These are phyloP conservation scores for Ursus arctos DNA, from an alignment of 2,113 vertebrate genomes.

Conservation along the genomic window DNA sequence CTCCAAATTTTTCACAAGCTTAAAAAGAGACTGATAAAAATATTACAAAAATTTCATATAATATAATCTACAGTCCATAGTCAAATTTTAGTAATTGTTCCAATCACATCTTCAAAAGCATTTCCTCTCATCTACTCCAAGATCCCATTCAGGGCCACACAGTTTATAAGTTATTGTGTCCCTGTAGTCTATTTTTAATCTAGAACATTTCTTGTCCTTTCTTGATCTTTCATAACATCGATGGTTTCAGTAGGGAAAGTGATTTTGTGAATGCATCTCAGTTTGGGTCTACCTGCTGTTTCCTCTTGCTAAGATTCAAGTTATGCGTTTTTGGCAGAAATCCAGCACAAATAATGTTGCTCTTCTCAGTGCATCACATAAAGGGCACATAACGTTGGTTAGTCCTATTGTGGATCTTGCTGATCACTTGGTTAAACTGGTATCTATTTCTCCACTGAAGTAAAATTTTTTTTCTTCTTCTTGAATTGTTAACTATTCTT, in stretches of 20 bases:
- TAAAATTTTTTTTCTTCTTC: background rate
- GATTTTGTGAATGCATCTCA: background rate
- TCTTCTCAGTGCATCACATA: background rate
- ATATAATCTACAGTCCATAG: background rate
- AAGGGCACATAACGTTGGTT: background rate
- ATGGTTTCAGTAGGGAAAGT: background rate
- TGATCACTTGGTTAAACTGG: background rate
- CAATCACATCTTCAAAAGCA: background rate
- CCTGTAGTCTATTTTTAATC: background rate
- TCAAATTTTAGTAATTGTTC: background rate
- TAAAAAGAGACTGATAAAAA: background rate
- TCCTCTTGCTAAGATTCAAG: background rate
- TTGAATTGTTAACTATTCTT: background rate
- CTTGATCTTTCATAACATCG: background rate
- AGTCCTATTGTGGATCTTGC: accelerated
- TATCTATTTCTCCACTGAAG: background rate
- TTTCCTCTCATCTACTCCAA: background rate
- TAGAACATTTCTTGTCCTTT: background rate
- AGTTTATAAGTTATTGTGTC: background rate
- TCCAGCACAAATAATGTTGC: background rate
- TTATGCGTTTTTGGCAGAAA: background rate
- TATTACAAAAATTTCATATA: background rate
- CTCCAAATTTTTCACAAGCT: background rate
- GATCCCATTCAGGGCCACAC: background rate
- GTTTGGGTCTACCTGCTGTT: background rate